These are phyloP conservation scores for Eonycteris spelaea DNA, from an alignment of 2,113 vertebrate genomes.

Conservation along the genomic window DNA sequence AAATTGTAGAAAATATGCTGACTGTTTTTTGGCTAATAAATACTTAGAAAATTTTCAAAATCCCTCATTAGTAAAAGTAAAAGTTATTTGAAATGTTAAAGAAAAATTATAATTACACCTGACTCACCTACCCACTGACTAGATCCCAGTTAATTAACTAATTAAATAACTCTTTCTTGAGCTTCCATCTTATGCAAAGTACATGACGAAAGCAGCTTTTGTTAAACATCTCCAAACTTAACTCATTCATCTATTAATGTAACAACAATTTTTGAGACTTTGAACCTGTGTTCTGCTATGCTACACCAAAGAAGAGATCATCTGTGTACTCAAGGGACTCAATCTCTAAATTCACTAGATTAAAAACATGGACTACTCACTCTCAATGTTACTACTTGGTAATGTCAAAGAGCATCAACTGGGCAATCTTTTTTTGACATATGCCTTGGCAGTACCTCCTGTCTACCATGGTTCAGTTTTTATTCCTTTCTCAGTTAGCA, in stretches of 20 bases:
- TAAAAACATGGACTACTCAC: background rate
- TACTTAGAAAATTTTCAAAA: slow-evolving; percentile 49
- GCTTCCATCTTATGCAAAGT: background rate
- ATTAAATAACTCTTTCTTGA: background rate
- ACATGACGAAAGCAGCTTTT: background rate
- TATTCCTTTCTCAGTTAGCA: background rate
- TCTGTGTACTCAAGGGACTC: background rate
- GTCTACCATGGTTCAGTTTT: background rate
- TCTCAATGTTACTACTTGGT: background rate
- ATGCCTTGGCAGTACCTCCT: background rate
- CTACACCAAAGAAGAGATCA: background rate
- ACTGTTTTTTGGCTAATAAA: slow-evolving; percentile 21
- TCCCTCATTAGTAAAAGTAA: slow-evolving; percentile 43
- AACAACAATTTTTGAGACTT: background rate
- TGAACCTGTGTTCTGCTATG: background rate
- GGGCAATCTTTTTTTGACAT: background rate
- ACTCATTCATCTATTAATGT: slow-evolving; percentile 5
- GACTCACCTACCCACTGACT: background rate
- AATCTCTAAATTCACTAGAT: background rate
- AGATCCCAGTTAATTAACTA: background rate
- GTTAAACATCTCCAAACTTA: background rate
- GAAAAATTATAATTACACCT: slow-evolving; percentile 28
- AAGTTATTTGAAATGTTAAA: slow-evolving; percentile 28
- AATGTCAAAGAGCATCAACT: background rate
- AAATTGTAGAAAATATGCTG: slow-evolving; percentile 44